Evolutionary conservation across 2,888 invertebrate genomes (phyloP), one percentile per base, ranked within the genome.

Genomic region (Ectemnius cavifrons): DNA sequence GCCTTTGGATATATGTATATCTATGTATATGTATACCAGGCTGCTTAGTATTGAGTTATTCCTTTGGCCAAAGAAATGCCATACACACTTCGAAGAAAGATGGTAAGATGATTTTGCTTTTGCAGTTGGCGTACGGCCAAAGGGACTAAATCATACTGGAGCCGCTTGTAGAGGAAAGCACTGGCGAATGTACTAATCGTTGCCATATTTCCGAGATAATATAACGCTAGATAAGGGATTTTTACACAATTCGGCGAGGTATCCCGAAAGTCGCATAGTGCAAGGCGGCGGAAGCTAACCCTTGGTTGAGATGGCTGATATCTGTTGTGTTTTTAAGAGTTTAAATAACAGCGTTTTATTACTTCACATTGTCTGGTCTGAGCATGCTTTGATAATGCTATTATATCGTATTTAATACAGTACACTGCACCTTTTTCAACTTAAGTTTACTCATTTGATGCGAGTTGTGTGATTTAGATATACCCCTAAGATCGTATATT

Each of bases 321-420:
- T 87, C 88, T 90, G 89, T 90, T 90, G 89, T 89, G 89, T 89
- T 89, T 89, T 89, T 84, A 84, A 90, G 87, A 90, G 90, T 90
- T 90, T 89, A 88, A 87, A 89, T 90, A 90, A 90, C 89, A 89
- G 81, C 84, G 87, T 87, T 88, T 85, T 86, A 86, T 85, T 85
- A 84, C 84, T 85, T 87, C 76, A 85, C 84, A 86, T 82, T 89
- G 86, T 89, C 86, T 86, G 83, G 86, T 89, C 86, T 86, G 83
- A 82, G 89, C 89, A 90, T 90, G 90, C 88, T 87, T 88, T 81
- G 76, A 84, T 85, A 86, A 85, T 81, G 85, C 83, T 82, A 84
- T 62, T 79, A 77, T 74, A 81, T 81, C 77, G 77, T 81, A 77
- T 83, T 83, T 83, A 79, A 82, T 83, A 81, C 75, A 62, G 71